These are phyloP conservation scores for Sarcophaga carnaria DNA, from an alignment of 2,888 invertebrate genomes.

Conservation along the genomic window DNA sequence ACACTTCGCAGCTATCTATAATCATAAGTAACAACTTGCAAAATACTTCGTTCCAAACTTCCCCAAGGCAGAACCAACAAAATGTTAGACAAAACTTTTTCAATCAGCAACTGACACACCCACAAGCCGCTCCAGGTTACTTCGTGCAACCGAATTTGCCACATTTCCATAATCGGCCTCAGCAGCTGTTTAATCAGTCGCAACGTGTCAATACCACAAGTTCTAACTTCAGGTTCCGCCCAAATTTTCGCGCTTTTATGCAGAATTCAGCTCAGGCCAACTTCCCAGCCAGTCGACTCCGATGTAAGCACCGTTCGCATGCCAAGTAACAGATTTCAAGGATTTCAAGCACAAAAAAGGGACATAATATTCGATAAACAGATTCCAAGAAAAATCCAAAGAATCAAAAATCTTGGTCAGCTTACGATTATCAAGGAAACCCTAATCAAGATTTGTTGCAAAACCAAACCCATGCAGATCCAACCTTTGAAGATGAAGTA, in stretches of 20 bases:
- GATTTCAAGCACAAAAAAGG: constrained; percentile 2
- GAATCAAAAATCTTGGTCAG: constrained; percentile 16
- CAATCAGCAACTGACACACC: too few relatives aligned
- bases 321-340: neutral
- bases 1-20: too few relatives aligned
- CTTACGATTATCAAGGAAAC: neutral
- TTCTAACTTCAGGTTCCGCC: neutral
- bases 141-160: too few relatives aligned
- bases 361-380: neutral
- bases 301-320: constrained; percentile 41
- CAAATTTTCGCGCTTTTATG: neutral
- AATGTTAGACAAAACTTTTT: too few relatives aligned
- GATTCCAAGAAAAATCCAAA: constrained; percentile 8
- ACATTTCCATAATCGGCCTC: too few relatives aligned
- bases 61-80: too few relatives aligned
- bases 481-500: constrained; percentile 12
- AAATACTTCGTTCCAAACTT: too few relatives aligned
- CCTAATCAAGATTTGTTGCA: neutral
- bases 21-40: too few relatives aligned
- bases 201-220: too few relatives aligned
- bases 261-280: neutral
- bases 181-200: too few relatives aligned
- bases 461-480: neutral
- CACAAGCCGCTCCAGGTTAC: too few relatives aligned
- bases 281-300: constrained; percentile 6